A percentile compares a stretch with the other conserved stretches of the same genome.
Evolutionary conservation across 2,888 invertebrate species (phyloP).

Genomic region (Phengaris arion): DNA sequence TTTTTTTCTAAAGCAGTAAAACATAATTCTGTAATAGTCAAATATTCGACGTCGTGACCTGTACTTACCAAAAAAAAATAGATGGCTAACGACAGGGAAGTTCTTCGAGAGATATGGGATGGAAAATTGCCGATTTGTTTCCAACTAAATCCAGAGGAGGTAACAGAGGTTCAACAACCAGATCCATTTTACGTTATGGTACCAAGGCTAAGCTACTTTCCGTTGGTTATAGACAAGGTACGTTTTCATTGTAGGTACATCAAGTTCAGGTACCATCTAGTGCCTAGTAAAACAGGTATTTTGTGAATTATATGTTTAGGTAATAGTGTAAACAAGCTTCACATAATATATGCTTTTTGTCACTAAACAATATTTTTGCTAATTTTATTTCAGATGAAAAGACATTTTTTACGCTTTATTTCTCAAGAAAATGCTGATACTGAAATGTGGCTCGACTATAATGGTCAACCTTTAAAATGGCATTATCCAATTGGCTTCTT

Average conservation of each 20-base stretch:
- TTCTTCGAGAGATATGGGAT: constrained; percentile 96
- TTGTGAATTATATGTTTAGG: no score
- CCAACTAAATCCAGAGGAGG: constrained; percentile 92
- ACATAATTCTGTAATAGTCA: not conserved
- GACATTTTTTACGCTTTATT: constrained; percentile 91
- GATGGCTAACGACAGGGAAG: constrained; percentile 97
- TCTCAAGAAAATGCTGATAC: constrained; percentile 89
- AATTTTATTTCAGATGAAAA: constrained; percentile 83
- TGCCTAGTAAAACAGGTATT: no score
- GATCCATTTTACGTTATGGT: constrained; percentile 97
- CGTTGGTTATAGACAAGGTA: constrained; percentile 96
- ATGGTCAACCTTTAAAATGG: constrained; percentile 95
- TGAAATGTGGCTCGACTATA: constrained; percentile 97
- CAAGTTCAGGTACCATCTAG: not conserved
- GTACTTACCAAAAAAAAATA: constrained; percentile 6
- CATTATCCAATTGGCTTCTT: constrained; percentile 93
- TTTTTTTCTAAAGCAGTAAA: not conserved
- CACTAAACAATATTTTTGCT: not conserved
- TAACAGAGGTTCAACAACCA: constrained; percentile 91
- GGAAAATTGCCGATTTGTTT: constrained; percentile 97
- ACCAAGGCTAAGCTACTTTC: constrained; percentile 95
- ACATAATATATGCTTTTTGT: no score
- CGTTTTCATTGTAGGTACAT: not conserved
- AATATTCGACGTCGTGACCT: not conserved
- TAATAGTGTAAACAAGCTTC: no score